These are phyloP conservation scores for Sesamia nonagrioides DNA, from an alignment of 1,140 invertebrate genomes.

Conservation along the genomic window DNA sequence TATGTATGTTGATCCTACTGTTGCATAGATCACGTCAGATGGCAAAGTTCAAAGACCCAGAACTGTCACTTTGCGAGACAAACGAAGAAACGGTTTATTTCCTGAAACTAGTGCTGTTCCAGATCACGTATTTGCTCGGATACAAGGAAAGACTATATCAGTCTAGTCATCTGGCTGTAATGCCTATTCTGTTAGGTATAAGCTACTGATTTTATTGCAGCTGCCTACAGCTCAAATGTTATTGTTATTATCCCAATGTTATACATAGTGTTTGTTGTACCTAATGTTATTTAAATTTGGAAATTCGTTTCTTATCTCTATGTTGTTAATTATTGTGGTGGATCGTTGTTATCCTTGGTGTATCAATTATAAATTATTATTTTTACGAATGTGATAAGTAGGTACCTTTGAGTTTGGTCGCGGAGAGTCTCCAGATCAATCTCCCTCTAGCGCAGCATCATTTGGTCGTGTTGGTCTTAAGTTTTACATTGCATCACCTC, in stretches of 20 bases:
- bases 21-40: constrained; percentile 41
- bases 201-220: not conserved
- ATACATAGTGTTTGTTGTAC: too few relatives aligned
- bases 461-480: too few relatives aligned
- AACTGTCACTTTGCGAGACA: constrained; percentile 40
- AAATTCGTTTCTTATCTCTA: not conserved
- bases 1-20: constrained; percentile 28
- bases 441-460: too few relatives aligned
- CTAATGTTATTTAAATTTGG: constrained; percentile 3
- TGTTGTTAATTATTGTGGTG: not conserved
- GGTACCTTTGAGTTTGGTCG: too few relatives aligned
- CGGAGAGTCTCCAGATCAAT: too few relatives aligned
- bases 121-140: constrained; percentile 39
- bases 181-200: not conserved
- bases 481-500: too few relatives aligned
- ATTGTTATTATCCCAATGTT: too few relatives aligned
- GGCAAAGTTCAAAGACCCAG: constrained; percentile 46
- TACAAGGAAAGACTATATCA: constrained; percentile 1
- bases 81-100: constrained; percentile 42
- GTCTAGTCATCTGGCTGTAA: not conserved
- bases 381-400: not conserved
- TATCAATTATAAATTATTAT: not conserved
- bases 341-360: not conserved
- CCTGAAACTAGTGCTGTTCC: constrained; percentile 24
- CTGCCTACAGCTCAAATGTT: too few relatives aligned